Evolutionary conservation across 1,140 invertebrate genomes (phyloP).

Genomic region (Plectus sambesii): DNA sequence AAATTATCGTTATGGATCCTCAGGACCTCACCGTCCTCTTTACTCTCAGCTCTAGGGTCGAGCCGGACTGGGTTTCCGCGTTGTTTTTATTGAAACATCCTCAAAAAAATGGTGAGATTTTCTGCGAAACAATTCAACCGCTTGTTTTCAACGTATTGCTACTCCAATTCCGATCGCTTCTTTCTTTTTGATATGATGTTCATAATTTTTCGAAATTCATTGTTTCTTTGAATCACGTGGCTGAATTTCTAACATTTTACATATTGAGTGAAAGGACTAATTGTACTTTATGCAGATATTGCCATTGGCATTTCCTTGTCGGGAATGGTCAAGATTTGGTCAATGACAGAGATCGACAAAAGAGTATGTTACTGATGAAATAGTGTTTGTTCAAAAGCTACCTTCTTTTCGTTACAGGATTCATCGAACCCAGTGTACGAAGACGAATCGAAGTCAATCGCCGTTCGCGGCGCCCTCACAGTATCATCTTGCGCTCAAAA

Average conservation of each 20-base stretch:
- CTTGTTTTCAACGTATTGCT: no score
- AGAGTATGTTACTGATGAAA: slow-evolving; percentile 49
- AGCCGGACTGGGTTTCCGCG: slow-evolving; percentile 95
- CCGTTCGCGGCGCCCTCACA: slow-evolving; percentile 78
- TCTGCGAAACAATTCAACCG: slow-evolving; percentile 3
- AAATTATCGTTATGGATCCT: slow-evolving; percentile 91
- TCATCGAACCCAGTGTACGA: slow-evolving; percentile 59
- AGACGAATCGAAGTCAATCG: slow-evolving; percentile 92
- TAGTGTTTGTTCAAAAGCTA: slow-evolving; percentile 56
- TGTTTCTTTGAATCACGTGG: not conserved
- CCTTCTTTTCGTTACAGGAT: slow-evolving; percentile 22
- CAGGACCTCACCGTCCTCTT: slow-evolving; percentile 84
- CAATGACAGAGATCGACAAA: slow-evolving; percentile 74
- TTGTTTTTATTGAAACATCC: slow-evolving; percentile 76
- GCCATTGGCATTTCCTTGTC: slow-evolving; percentile 87
- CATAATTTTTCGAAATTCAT: slow-evolving; percentile 6
- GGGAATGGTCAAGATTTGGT: slow-evolving; percentile 96
- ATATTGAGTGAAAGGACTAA: no score
- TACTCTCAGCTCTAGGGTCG: slow-evolving; percentile 78
- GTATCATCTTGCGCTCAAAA: slow-evolving; percentile 88
- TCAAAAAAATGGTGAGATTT: slow-evolving; percentile 46
- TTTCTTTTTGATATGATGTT: not conserved
- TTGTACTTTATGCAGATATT: slow-evolving; percentile 58
- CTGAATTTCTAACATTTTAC: slow-evolving; percentile 3
- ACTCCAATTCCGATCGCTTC: no score